These are phyloP conservation scores for Parnassius smintheus DNA, from an alignment of 2,888 invertebrate species.

Conservation along the genomic window DNA sequence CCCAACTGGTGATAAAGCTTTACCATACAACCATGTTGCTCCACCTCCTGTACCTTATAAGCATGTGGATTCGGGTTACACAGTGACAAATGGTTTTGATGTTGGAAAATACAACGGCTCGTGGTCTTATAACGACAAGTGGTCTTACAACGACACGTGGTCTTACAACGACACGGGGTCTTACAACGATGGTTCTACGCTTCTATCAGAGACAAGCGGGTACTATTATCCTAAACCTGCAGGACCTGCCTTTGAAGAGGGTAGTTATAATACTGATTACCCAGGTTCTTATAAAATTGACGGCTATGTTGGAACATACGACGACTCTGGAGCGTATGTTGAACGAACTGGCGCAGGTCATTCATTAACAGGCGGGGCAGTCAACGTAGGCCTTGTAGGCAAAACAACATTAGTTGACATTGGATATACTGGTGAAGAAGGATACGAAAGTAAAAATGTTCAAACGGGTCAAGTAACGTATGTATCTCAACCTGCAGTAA, in stretches of 20 bases:
- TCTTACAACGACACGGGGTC: slow-evolving; percentile 14
- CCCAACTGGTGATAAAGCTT: slow-evolving; percentile 68
- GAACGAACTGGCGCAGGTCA: slow-evolving; percentile 60
- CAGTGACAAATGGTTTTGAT: slow-evolving; percentile 47
- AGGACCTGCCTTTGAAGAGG: slow-evolving; percentile 36
- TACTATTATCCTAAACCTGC: slow-evolving; percentile 38
- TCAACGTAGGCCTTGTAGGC: slow-evolving; percentile 74
- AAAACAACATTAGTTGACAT: slow-evolving; percentile 71
- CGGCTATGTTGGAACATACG: slow-evolving; percentile 36
- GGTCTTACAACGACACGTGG: slow-evolving; percentile 25
- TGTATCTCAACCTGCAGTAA: slow-evolving; percentile 61
- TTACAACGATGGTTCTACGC: slow-evolving; percentile 20
- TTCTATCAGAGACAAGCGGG: slow-evolving; percentile 25
- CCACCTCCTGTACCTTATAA: slow-evolving; percentile 61
- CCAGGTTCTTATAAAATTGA: slow-evolving; percentile 34
- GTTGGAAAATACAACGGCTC: slow-evolving; percentile 48
- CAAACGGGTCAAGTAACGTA: slow-evolving; percentile 51
- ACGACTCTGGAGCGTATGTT: slow-evolving; percentile 50
- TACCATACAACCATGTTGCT: slow-evolving; percentile 66
- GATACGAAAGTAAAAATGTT: slow-evolving; percentile 38
- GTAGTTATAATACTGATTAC: slow-evolving; percentile 32
- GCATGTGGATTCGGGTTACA: slow-evolving; percentile 55
- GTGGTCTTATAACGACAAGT: slow-evolving; percentile 27
- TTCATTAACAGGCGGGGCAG: slow-evolving; percentile 69
- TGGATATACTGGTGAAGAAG: slow-evolving; percentile 48